Percentiles rank a stretch among this genome's conserved stretches.
Evolutionary conservation across 2,113 vertebrate genomes (phyloP).

Genomic region (Prionailurus viverrinus): DNA sequence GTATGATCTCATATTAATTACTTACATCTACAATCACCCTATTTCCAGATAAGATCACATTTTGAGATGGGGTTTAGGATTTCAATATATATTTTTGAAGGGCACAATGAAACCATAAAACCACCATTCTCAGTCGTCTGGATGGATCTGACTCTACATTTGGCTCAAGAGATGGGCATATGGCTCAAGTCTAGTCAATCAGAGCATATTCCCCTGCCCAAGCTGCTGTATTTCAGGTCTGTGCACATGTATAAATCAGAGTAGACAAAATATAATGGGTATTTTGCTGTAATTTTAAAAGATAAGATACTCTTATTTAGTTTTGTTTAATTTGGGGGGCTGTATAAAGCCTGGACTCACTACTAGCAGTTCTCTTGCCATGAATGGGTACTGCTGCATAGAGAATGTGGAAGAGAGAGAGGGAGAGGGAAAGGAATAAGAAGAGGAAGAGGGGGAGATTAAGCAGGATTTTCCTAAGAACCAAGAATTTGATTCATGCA

Average conservation of each 20-base stretch:
- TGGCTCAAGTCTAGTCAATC: not conserved
- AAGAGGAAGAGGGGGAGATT: not conserved
- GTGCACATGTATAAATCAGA: not conserved
- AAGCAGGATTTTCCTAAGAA: not conserved
- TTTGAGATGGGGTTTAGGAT: not conserved
- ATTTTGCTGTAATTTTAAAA: not conserved
- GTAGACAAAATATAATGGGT: not conserved
- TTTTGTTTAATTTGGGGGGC: not conserved
- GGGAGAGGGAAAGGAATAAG: not conserved
- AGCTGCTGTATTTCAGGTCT: not conserved
- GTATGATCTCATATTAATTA: not conserved
- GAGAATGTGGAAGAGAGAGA: not conserved
- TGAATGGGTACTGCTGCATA: not conserved
- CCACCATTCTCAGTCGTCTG: not conserved
- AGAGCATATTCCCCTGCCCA: not conserved
- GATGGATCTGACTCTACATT: not conserved
- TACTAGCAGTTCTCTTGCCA: not conserved
- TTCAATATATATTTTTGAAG: not conserved
- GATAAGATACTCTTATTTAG: not conserved
- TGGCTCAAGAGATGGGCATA: not conserved
- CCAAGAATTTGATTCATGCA: not conserved
- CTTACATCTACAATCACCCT: not conserved
- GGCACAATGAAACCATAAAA: not conserved
- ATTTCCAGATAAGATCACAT: not conserved
- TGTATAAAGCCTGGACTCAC: not conserved